A percentile compares a stretch with the other conserved stretches of the same genome.
These are phyloP conservation scores for Nipponia nippon DNA, from an alignment of 2,113 vertebrate species.

Conservation along the genomic window DNA sequence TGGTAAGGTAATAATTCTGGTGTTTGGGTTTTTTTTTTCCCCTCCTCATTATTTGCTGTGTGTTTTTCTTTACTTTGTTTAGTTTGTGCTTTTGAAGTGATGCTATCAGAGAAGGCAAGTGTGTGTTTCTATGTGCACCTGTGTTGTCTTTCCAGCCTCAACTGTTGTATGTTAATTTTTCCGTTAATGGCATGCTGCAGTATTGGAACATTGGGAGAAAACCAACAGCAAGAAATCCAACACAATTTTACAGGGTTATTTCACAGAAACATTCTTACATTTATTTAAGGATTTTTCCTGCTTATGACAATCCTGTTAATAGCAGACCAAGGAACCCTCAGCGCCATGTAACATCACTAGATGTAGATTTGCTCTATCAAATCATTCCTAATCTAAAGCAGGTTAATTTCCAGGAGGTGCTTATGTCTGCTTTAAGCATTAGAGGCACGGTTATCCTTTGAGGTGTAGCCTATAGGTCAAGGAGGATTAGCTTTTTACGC, in stretches of 20 bases:
- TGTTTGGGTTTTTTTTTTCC: accelerated
- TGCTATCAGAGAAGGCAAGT: neutral
- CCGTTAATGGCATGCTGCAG: neutral
- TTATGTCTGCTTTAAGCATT: conserved; percentile 4
- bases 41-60: neutral
- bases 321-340: neutral
- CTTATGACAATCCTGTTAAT: conserved; percentile 1
- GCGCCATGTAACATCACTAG: neutral
- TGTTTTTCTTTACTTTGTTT: neutral
- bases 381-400: conserved; percentile 15
- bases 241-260: neutral
- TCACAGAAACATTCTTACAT: neutral
- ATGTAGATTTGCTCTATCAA: neutral
- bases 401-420: conserved; percentile 34
- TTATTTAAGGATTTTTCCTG: neutral
- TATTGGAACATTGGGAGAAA: neutral
- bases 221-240: neutral
- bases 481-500: conserved; percentile 30
- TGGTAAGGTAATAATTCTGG: neutral
- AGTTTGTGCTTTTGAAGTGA: neutral
- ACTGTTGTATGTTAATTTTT: neutral
- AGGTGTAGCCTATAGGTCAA: conserved; percentile 13
- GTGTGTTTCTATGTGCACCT: neutral
- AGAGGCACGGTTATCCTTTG: neutral
- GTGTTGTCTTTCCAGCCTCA: neutral